Conservation (phyloP, 2,888 invertebrate genomes). For the Fabriciana adippe region DNA sequence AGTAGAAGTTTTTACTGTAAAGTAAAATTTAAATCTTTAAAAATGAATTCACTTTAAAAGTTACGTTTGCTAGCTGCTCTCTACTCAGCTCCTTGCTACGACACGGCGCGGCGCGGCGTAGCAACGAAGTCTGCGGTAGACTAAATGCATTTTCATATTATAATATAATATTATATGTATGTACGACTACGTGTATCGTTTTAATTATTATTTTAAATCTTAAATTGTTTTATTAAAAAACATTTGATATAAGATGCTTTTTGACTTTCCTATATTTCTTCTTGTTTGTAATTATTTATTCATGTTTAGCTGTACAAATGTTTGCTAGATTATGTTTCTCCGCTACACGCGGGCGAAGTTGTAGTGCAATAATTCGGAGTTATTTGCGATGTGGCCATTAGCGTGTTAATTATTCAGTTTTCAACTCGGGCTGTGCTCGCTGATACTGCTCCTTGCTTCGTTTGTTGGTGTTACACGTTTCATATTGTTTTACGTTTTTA, state of each 20-base stretch:
- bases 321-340: conserved; percentile 49
- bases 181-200: too few relatives aligned
- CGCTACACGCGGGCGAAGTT: conserved; percentile 55
- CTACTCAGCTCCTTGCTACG: conserved; percentile 23
- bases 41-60: conserved; percentile 26
- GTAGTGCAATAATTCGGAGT: conserved; percentile 72
- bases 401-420: conserved; percentile 72
- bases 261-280: not conserved
- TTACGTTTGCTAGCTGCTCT: not conserved
- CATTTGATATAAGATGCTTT: too few relatives aligned
- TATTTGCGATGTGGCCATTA: conserved; percentile 77
- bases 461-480: conserved; percentile 17
- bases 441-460: conserved; percentile 38
- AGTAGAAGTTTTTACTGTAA: too few relatives aligned
- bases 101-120: conserved; percentile 27
- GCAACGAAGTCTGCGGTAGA: conserved; percentile 11
- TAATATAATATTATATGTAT: not conserved
- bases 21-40: conserved; percentile 11
- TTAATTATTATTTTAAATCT: too few relatives aligned
- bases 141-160: not conserved
- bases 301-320: conserved; percentile 34
- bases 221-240: too few relatives aligned
- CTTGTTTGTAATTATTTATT: conserved; percentile 34
- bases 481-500: not conserved
- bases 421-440: conserved; percentile 45